Conservation (phyloP, 2,113 vertebrate species). For the Perccottus glenii region DNA sequence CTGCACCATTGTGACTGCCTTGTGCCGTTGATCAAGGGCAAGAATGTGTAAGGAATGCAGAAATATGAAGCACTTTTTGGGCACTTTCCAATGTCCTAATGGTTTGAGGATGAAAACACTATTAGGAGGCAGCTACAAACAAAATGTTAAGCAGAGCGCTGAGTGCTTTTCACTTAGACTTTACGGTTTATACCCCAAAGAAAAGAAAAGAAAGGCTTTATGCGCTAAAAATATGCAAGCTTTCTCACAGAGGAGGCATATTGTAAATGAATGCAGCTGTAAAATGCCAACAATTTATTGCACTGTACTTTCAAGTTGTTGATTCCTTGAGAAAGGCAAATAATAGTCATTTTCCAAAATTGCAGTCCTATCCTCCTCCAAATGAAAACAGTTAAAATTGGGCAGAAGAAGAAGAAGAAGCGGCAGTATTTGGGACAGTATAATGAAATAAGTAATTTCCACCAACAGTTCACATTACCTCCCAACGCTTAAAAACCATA, state of each 20-base stretch:
- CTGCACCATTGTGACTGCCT: conserved; percentile 70
- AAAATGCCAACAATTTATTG: conserved; percentile 64
- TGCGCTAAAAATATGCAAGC: conserved; percentile 42
- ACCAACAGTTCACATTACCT: conserved; percentile 77
- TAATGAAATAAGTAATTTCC: conserved; percentile 78
- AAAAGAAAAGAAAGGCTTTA: conserved; percentile 43
- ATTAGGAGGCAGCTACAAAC: conserved; percentile 47
- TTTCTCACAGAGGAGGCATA: conserved; percentile 47
- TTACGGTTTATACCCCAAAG: conserved; percentile 24
- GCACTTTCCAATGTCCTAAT: conserved; percentile 56
- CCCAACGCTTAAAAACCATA: conserved; percentile 72
- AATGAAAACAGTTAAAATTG: conserved; percentile 73
- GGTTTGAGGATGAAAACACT: conserved; percentile 46
- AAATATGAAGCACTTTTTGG: conserved; percentile 40
- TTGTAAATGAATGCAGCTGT: conserved; percentile 65
- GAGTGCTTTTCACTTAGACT: conserved; percentile 50
- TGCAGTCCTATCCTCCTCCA: conserved; percentile 73
- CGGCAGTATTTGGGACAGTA: conserved; percentile 70
- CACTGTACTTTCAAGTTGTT: conserved; percentile 79
- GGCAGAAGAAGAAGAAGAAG: conserved; percentile 60
- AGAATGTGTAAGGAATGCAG: conserved; percentile 64
- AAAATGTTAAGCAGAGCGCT: conserved; percentile 49
- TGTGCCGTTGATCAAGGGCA: conserved; percentile 80
- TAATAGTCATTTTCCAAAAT: conserved; percentile 80
- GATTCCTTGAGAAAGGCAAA: conserved; percentile 77